Conservation (phyloP, 2,113 vertebrate species). For the Agapornis roseicollis region DNA sequence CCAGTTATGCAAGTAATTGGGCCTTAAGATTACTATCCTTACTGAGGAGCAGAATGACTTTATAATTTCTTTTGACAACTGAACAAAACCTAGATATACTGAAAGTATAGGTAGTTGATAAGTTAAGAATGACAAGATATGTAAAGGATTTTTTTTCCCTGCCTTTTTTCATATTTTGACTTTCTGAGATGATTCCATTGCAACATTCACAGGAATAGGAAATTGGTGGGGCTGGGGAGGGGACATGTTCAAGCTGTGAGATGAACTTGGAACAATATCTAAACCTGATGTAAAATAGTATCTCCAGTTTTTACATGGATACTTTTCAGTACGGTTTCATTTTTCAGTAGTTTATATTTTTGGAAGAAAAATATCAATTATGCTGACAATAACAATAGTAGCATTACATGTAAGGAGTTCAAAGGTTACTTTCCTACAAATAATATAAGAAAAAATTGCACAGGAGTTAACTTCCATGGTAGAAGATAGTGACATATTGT, state of each 20-base stretch:
- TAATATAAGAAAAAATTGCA: background rate
- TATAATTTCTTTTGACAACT: background rate
- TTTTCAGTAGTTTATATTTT: background rate
- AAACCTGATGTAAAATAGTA: background rate
- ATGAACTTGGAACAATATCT: background rate
- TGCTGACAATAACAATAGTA: background rate
- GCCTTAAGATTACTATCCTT: background rate
- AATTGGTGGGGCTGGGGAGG: background rate
- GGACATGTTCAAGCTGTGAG: background rate
- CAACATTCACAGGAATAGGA: background rate
- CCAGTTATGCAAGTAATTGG: background rate
- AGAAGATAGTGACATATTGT: background rate
- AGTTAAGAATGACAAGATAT: background rate
- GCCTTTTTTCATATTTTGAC: background rate
- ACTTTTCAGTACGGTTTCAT: background rate
- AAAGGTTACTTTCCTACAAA: background rate
- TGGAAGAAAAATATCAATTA: background rate
- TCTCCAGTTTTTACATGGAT: background rate
- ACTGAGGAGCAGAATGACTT: background rate
- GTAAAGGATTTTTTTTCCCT: rapidly evolving
- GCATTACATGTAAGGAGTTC: background rate
- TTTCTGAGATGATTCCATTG: background rate
- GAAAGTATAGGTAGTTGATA: background rate
- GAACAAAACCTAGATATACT: background rate
- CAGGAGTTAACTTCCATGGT: background rate